Percentiles rank a stretch among this genome's conserved stretches.
Conservation (phyloP, 2,797 vertebrate species). For the Tangara arthus region DNA sequence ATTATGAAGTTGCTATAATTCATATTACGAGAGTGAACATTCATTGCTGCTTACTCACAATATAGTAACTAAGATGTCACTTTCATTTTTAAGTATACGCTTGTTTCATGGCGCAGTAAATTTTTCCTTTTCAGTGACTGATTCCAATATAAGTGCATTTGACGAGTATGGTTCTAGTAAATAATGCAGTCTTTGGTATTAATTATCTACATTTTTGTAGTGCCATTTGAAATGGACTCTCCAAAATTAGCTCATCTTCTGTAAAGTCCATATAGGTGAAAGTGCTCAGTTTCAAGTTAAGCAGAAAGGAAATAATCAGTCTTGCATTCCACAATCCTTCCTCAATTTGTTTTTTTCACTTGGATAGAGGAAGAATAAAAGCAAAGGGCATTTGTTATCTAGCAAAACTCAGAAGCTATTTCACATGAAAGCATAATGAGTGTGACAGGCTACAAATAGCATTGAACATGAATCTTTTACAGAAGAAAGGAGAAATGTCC, state of each 20-base stretch:
- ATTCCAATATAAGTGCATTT: neutral
- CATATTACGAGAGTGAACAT: neutral
- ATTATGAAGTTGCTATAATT: neutral
- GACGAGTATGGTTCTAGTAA: neutral
- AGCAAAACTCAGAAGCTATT: conserved; percentile 47
- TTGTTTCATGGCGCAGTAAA: neutral
- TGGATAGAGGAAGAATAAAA: conserved; percentile 5
- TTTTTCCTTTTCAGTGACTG: neutral
- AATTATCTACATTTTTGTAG: neutral
- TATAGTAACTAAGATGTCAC: neutral
- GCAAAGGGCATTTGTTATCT: conserved; percentile 57
- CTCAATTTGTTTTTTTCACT: neutral
- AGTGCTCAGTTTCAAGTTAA: neutral
- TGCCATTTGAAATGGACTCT: neutral
- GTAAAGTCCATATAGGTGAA: neutral
- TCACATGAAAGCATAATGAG: conserved; percentile 52
- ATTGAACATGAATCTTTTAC: conserved; percentile 14
- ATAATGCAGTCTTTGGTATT: neutral
- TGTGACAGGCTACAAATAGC: conserved; percentile 58
- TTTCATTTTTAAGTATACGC: neutral
- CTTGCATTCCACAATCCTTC: neutral
- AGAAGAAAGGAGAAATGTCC: conserved; percentile 46
- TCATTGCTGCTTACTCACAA: neutral
- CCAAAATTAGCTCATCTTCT: neutral
- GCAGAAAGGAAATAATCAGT: neutral